Base-by-base conservation (phyloP, 2,797 vertebrate genomes). In the Melanotaenia parkinsoni region DNA sequence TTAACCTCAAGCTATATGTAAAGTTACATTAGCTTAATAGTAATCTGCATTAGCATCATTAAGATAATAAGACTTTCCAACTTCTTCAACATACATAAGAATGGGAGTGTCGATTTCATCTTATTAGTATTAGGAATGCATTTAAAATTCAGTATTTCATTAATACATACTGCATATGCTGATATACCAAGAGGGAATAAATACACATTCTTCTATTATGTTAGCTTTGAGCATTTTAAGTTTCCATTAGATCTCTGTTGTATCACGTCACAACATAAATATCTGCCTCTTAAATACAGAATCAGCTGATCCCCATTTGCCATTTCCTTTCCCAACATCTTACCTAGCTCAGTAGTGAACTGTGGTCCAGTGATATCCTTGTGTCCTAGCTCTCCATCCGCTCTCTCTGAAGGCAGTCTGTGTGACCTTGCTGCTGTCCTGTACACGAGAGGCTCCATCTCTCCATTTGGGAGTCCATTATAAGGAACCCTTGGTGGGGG, bases 391-490 rank as follows among this genome's bases (percentile, higher is more conserved):
- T 95, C 90, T 70, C 90, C 93, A 14, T 92, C 90, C 66, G 60
- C 93, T 61, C 90, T 93, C 70, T 91, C 84, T 33, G 86, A 73
- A 26, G 91, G 80, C 58, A 86, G 74, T 70, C 83, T 72, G 24
- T 91, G 93, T 40, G 91, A 75, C 74, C 77, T 86, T 26, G 95
- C 92, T 76, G 94, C 94, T 5, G 95, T 92, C 85, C 95, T 96
- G 92, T 97, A 97, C 84, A 94, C 81, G 38, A 92, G 81, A 57
- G 95, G 90, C 1, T 96, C 95, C 73, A 92, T 94, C 3, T 97
- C 96, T 85, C 97, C 97, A 0, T 98, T 98, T 77, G 96, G 95
- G 60, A 97, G 71, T 79, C 96, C 96, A 3, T 95, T 96, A n/a
- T 96, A 94, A 20, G 95, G 85, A 90, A 96, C 95, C 84, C 94